Conservation (phyloP, 1,140 invertebrate genomes). For the Samia ricini region DNA sequence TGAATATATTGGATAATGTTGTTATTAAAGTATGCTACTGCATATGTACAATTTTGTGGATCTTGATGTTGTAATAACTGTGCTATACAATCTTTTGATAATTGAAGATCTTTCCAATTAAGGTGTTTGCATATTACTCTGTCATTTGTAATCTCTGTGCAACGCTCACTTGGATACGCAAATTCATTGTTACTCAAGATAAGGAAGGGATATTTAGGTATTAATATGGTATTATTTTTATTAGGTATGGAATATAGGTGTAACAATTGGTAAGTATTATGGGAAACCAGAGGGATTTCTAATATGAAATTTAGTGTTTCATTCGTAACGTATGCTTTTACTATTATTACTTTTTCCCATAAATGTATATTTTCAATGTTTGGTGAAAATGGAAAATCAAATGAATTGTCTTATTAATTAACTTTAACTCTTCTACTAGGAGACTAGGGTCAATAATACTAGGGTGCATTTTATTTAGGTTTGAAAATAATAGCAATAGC, state of each 20-base stretch:
- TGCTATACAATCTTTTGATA: slow-evolving; percentile 18
- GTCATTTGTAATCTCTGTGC: slow-evolving; percentile 15
- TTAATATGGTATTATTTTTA: slow-evolving; percentile 27
- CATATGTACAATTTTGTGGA: too few relatives aligned
- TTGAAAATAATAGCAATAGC: slow-evolving; percentile 30
- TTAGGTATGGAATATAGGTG: slow-evolving; percentile 24
- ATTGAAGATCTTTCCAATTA: too few relatives aligned
- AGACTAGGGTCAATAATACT: slow-evolving; percentile 1
- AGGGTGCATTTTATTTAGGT: slow-evolving; percentile 20
- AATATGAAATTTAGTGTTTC: slow-evolving; percentile 22
- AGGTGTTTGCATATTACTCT: slow-evolving; percentile 29
- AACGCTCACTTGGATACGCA: slow-evolving; percentile 26
- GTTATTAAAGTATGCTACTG: slow-evolving; percentile 22
- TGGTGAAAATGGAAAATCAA: slow-evolving; percentile 9
- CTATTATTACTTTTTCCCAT: slow-evolving; percentile 24
- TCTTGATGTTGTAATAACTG: too few relatives aligned
- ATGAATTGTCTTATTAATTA: slow-evolving; percentile 20
- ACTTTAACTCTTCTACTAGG: slow-evolving; percentile 20
- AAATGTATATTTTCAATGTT: slow-evolving; percentile 19
- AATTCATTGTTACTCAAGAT: slow-evolving; percentile 31
- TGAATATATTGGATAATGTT: too few relatives aligned
- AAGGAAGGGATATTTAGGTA: slow-evolving; percentile 24
- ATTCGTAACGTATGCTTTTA: slow-evolving; percentile 25
- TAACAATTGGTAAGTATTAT: slow-evolving; percentile 14
- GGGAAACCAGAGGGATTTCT: slow-evolving; percentile 15